Evolutionary conservation across 1,140 invertebrate species (phyloP).

Genomic region (Cepaea nemoralis): DNA sequence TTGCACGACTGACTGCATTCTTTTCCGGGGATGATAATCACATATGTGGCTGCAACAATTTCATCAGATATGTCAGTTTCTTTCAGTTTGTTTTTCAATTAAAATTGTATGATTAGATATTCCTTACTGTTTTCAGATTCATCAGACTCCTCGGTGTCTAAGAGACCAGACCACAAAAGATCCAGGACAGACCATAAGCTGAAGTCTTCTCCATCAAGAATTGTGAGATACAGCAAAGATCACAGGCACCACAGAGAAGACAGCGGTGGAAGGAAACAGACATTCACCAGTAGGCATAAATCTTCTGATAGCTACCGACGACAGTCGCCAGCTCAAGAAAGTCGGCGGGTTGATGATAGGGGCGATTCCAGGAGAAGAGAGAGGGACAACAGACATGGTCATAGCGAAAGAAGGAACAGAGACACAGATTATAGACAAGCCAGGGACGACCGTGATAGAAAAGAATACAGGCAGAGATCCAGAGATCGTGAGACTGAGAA

Average conservation of each 20-base stretch:
- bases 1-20: too few species aligned
- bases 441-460: background rate
- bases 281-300: background rate
- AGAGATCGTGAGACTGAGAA: slow-evolving; percentile 39
- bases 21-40: too few species aligned
- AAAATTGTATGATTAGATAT: background rate
- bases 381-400: background rate
- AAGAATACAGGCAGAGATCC: slow-evolving; percentile 18
- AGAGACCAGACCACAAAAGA: background rate
- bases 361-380: background rate
- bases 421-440: background rate
- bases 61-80: too few species aligned
- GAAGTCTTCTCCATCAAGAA: background rate
- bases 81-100: too few species aligned
- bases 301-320: background rate
- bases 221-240: background rate
- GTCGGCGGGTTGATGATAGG: slow-evolving; percentile 8
- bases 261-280: background rate
- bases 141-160: background rate
- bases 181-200: background rate
- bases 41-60: too few species aligned
- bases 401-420: background rate
- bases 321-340: background rate
- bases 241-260: background rate
- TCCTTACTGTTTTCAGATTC: background rate